Evolutionary conservation across 1,140 invertebrate species (phyloP).

Genomic region (Drosophila kepulauana): DNA sequence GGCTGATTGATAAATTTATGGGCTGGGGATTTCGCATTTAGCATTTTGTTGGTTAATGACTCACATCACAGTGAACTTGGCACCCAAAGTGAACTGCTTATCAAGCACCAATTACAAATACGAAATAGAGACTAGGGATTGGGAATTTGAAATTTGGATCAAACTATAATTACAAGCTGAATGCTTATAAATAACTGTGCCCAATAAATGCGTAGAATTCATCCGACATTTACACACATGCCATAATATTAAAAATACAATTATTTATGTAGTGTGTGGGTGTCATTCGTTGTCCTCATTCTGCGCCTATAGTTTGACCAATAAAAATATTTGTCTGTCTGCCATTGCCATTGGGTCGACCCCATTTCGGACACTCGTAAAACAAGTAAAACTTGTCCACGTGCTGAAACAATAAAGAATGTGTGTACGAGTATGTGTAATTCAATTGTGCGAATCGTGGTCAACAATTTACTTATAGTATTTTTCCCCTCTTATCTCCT

Average conservation of each 20-base stretch:
- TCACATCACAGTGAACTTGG: slow-evolving; percentile 5
- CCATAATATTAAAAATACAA: slow-evolving; percentile 26
- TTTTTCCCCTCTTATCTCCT: slow-evolving; percentile 3
- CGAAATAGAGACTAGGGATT: background rate
- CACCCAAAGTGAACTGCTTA: background rate
- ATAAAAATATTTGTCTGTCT: slow-evolving; percentile 63
- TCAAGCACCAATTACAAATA: background rate
- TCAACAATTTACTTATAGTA: slow-evolving; percentile 18
- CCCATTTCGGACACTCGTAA: slow-evolving; percentile 25
- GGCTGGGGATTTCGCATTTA: slow-evolving; percentile 5
- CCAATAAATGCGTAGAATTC: slow-evolving; percentile 6
- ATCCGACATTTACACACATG: slow-evolving; percentile 36
- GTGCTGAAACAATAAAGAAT: slow-evolving; percentile 43
- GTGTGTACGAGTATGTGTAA: slow-evolving; percentile 16
- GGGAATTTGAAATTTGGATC: background rate
- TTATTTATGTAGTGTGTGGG: background rate
- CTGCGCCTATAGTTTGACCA: background rate
- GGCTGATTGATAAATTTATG: slow-evolving; percentile 55
- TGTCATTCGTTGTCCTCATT: background rate
- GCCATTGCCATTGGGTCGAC: slow-evolving; percentile 28
- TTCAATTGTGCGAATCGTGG: slow-evolving; percentile 32
- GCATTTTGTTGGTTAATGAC: slow-evolving; percentile 1
- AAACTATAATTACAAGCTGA: background rate
- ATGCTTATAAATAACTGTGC: background rate
- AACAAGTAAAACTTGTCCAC: slow-evolving; percentile 52